Evolutionary conservation across 2,113 vertebrate genomes (phyloP).

Genomic region (Axis porcinus): DNA sequence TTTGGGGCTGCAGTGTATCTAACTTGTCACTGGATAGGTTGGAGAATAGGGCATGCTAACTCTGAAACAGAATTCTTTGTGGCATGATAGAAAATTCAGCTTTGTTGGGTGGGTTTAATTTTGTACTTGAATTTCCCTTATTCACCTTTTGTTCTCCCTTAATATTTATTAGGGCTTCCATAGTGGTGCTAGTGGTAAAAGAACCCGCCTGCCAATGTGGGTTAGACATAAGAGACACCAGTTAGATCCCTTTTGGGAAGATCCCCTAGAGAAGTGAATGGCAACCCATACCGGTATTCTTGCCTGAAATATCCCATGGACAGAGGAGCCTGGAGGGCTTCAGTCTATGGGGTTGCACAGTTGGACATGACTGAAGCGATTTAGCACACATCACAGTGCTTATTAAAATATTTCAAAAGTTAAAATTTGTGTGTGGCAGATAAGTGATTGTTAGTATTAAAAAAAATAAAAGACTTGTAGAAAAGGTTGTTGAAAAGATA

Average conservation of each 20-base stretch:
- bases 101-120: background rate
- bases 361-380: background rate
- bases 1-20: background rate
- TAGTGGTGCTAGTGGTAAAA: background rate
- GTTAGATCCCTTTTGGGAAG: background rate
- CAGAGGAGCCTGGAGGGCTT: background rate
- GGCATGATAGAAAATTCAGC: background rate
- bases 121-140: background rate
- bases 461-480: background rate
- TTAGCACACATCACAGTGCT: background rate
- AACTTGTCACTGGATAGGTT: background rate
- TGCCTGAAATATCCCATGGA: background rate
- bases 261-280: background rate
- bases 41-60: background rate
- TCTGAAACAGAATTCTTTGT: conserved; percentile 5
- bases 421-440: background rate
- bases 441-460: conserved; percentile 7
- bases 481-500: background rate
- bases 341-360: background rate
- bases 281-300: background rate
- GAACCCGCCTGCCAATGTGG: background rate
- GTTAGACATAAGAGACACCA: background rate
- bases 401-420: conserved; percentile 30
- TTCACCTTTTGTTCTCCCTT: background rate
- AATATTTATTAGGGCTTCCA: background rate